Conservation (phyloP, 2,113 vertebrate species). For the Vulpes lagopus region DNA sequence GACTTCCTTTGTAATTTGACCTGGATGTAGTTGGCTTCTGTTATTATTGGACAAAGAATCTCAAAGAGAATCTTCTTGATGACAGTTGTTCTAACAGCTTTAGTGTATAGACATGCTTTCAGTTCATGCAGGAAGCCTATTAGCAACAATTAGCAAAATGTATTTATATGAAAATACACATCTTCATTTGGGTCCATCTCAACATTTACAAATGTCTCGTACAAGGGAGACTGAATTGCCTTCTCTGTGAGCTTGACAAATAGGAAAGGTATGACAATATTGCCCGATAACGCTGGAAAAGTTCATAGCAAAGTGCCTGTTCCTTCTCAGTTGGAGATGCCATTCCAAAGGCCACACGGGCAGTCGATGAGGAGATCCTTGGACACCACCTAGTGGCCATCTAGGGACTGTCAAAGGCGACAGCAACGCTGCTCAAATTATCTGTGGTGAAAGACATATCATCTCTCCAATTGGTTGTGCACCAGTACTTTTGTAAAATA, state of each 20-base stretch:
- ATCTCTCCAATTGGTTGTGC: background rate
- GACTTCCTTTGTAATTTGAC: background rate
- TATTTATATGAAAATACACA: background rate
- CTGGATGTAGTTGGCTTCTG: background rate
- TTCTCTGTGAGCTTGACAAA: background rate
- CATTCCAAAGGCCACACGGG: rapidly evolving
- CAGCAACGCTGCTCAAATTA: background rate
- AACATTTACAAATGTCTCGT: background rate
- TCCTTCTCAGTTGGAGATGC: background rate
- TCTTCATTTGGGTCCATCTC: background rate
- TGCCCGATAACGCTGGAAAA: background rate
- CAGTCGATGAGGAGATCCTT: background rate
- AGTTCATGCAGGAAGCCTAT: background rate
- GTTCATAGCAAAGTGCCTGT: background rate
- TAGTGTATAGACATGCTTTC: background rate
- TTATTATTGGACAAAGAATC: background rate
- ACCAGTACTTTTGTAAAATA: constrained; percentile 30
- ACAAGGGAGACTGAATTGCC: background rate
- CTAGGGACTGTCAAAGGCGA: background rate
- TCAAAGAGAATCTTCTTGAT: background rate
- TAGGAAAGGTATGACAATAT: background rate
- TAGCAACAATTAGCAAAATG: background rate
- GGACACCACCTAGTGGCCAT: constrained; percentile 71
- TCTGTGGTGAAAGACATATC: background rate
- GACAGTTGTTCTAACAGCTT: background rate